These are phyloP conservation scores for Menidia beryllina DNA, from an alignment of 2,113 vertebrate species.

Conservation along the genomic window DNA sequence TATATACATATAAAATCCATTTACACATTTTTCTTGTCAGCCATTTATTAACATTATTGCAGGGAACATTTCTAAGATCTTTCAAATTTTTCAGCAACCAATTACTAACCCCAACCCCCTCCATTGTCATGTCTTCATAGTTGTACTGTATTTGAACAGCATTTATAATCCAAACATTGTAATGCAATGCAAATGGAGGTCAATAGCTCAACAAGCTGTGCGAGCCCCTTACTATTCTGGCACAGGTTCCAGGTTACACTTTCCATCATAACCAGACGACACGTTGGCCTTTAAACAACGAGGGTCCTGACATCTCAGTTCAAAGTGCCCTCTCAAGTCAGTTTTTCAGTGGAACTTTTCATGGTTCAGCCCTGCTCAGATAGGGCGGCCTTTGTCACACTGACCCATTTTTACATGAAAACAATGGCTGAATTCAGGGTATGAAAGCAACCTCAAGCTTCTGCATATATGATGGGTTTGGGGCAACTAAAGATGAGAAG, in stretches of 20 bases:
- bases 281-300: not conserved
- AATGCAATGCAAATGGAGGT: not conserved
- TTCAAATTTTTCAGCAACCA: conserved; percentile 3
- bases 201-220: not conserved
- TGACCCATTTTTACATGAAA: conserved; percentile 65
- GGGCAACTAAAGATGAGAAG: conserved; percentile 4
- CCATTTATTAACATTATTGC: not conserved
- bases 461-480: conserved; percentile 15
- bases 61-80: not conserved
- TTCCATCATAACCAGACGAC: conserved; percentile 1
- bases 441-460: conserved; percentile 23
- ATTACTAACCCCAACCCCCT: not conserved
- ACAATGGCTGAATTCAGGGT: conserved; percentile 58
- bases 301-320: too few relatives aligned
- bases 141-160: not conserved
- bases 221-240: too few relatives aligned
- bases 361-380: conserved; percentile 26
- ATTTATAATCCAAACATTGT: not conserved
- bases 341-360: conserved; percentile 24
- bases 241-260: not conserved
- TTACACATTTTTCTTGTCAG: too few relatives aligned
- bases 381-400: conserved; percentile 61
- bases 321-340: conserved; percentile 32
- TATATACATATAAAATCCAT: too few relatives aligned
- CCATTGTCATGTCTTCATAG: not conserved